Evolutionary conservation across 2,888 invertebrate species (phyloP), one percentile per base, ranked within the genome.

Genomic region (Nezara viridula): DNA sequence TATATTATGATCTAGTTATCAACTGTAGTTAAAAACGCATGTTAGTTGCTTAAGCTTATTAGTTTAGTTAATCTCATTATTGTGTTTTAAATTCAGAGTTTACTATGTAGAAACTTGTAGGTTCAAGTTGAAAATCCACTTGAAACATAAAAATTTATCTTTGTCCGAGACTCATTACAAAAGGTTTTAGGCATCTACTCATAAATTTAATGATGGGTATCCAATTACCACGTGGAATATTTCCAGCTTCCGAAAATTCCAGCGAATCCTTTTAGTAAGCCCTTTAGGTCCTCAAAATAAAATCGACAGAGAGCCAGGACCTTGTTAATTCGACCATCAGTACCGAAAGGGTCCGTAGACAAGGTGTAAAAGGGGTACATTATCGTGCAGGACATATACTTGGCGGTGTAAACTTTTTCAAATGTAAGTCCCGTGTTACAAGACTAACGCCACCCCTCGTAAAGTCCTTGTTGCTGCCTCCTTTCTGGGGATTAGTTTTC

Each of bases 351-450:
- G 66, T 0, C 12, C 27, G 37, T 21, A 37, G 66, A 16, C 16
- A 60, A 32, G 0, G 21, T 37, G 37, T 73, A 73, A 73, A 81
- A 81, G 44, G n/a, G 9, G 21, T 77, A 21, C 21, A 77, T 37
- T 77, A 37, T 73, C 32, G 14, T 14, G 19, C 19, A 37, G 66
- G 32, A 32, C 44, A 47, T 44, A 44, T 81, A 44, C n/a, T n/a
- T 37, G 81, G n/a, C n/a, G 81, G 44, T 47, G 44, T 44, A 44
- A 81, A 81, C 81, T 47, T 81, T 81, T 81, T 81, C 44, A 81
- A 47, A 81, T 81, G 81, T 81, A 81, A 81, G 81, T n/a, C 44
- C 44, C 81, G n/a, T n/a, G 81, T 81, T 37, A 24, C 12, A 37
- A 2, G 81, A n/a, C 32, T 24, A n/a, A 44, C 73, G 37, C 19